Conservation (phyloP, 2,113 vertebrate species). For the Cygnus buccinator region DNA sequence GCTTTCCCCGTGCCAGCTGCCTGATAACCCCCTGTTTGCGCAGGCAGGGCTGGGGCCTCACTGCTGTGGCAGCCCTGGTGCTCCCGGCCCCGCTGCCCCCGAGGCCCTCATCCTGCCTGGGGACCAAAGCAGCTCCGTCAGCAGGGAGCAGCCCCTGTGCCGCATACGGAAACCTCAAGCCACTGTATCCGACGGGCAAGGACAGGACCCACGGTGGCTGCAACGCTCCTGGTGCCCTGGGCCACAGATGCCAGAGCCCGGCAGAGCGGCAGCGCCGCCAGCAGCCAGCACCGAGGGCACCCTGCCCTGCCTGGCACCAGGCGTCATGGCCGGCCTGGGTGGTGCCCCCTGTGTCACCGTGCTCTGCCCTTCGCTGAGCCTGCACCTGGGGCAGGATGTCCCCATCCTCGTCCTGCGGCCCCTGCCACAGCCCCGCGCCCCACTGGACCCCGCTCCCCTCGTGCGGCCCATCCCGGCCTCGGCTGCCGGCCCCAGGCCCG, state of each 20-base stretch:
- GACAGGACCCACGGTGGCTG: accelerated
- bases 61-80: not conserved
- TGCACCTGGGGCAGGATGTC: not conserved
- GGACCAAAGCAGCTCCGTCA: not conserved
- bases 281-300: not conserved
- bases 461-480: accelerated
- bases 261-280: not conserved
- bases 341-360: not conserved
- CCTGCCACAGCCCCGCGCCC: not conserved
- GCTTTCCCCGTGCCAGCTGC: not conserved
- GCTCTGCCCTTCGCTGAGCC: accelerated
- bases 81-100: not conserved
- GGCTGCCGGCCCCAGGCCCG: accelerated
- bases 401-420: not conserved
- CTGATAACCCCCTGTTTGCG: not conserved
- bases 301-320: not conserved
- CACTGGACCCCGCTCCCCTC: accelerated
- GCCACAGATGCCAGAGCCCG: not conserved
- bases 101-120: not conserved
- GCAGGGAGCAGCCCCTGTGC: accelerated
- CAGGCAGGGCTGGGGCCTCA: not conserved
- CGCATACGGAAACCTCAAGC: accelerated
- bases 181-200: not conserved
- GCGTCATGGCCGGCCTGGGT: accelerated
- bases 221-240: accelerated